A percentile compares a stretch with the other conserved stretches of the same genome.
Evolutionary conservation across 2,888 invertebrate genomes (phyloP).

Genomic region (Euzophera pinguis): DNA sequence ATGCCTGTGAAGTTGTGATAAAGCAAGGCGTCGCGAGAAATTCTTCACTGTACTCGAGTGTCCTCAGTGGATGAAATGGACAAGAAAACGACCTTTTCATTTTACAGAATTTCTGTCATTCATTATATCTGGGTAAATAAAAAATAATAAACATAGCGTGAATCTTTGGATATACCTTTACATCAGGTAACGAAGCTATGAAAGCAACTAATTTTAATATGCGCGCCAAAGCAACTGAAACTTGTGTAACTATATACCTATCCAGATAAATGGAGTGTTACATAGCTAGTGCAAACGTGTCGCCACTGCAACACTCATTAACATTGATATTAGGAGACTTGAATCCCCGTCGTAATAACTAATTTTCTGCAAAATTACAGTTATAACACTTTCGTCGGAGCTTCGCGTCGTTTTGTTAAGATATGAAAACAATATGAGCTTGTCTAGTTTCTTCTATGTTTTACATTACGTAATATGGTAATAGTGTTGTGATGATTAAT

Average conservation of each 20-base stretch:
- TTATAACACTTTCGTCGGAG: constrained; percentile 8
- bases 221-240: constrained; percentile 2
- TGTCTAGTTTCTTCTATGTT: not conserved
- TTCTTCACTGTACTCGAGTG: too few relatives aligned
- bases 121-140: too few relatives aligned
- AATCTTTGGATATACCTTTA: not conserved
- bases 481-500: too few relatives aligned
- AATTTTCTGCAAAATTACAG: constrained; percentile 11
- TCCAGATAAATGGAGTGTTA: constrained; percentile 4
- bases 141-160: too few relatives aligned
- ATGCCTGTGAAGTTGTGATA: too few relatives aligned
- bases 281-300: not conserved
- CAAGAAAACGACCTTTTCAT: too few relatives aligned
- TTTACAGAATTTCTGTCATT: too few relatives aligned
- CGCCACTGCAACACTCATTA: constrained; percentile 11
- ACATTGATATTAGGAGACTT: constrained; percentile 13
- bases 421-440: not conserved
- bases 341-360: constrained; percentile 13
- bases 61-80: too few relatives aligned
- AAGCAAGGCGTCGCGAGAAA: not conserved
- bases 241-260: constrained; percentile 1
- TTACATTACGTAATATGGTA: too few relatives aligned
- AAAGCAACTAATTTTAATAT: constrained; percentile 1
- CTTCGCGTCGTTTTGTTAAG: not conserved
- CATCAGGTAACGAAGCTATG: not conserved